Evolutionary conservation across 1,140 invertebrate species (phyloP).

Genomic region (Apis dorsata): DNA sequence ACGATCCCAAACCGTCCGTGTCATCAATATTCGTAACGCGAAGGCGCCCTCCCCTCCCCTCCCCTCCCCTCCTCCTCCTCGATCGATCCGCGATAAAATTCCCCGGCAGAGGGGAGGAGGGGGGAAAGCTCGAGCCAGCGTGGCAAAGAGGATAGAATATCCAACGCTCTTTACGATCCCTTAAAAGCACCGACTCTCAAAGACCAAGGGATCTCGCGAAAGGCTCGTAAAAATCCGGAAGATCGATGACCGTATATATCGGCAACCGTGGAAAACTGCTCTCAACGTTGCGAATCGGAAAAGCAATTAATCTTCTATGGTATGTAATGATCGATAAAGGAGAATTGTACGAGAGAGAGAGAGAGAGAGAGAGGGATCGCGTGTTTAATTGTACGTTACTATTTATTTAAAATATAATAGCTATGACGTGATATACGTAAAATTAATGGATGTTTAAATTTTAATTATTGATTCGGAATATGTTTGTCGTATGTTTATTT

Average conservation of each 20-base stretch:
- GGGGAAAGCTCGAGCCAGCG: slow-evolving; percentile 5
- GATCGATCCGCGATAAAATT: slow-evolving; percentile 36
- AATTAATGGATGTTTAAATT: too few relatives aligned
- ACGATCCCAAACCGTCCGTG: slow-evolving; percentile 18
- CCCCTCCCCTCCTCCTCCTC: neutral
- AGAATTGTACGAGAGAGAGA: too few relatives aligned
- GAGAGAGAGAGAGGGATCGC: too few relatives aligned
- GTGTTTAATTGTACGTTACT: too few relatives aligned
- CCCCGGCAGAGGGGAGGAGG: neutral
- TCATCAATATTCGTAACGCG: slow-evolving; percentile 50
- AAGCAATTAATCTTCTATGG: neutral
- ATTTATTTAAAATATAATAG: too few relatives aligned
- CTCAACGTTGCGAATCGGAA: neutral
- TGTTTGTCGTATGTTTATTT: too few relatives aligned
- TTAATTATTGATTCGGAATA: too few relatives aligned
- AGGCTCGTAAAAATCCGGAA: slow-evolving; percentile 50
- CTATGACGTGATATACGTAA: too few relatives aligned
- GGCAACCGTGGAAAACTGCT: neutral
- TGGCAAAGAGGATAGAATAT: slow-evolving; percentile 20
- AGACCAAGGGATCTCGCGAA: slow-evolving; percentile 21
- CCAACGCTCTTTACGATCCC: slow-evolving; percentile 43
- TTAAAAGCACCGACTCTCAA: slow-evolving; percentile 31
- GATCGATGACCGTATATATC: slow-evolving; percentile 8
- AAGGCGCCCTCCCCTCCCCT: neutral
- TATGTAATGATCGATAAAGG: neutral